A percentile compares a stretch with the other conserved stretches of the same genome.
Conservation (phyloP, 2,888 invertebrate species). For the Ophioninae sp. region DNA sequence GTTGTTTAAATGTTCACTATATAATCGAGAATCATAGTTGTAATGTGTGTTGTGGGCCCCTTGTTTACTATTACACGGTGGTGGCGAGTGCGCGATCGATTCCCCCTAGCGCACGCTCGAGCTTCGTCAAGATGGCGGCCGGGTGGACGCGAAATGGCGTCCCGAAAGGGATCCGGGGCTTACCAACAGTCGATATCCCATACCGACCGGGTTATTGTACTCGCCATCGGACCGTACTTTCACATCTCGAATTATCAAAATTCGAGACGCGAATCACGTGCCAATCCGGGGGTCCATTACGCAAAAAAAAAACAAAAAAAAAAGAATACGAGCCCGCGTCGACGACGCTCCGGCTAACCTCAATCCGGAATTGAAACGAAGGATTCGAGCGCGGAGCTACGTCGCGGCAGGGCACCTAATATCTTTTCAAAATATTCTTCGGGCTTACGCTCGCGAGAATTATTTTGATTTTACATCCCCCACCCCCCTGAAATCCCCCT, state of each 20-base stretch:
- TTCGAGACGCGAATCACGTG: slow-evolving; percentile 41
- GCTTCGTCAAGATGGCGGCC: slow-evolving; percentile 33
- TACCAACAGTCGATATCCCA: too few species aligned
- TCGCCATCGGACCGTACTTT: slow-evolving; percentile 5
- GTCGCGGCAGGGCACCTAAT: slow-evolving; percentile 70
- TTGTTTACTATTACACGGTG: neutral
- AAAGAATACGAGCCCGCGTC: slow-evolving; percentile 65
- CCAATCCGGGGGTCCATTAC: slow-evolving; percentile 68
- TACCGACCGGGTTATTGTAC: neutral
- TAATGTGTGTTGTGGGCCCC: slow-evolving; percentile 76
- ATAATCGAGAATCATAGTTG: slow-evolving; percentile 80
- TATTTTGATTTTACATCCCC: slow-evolving; percentile 74
- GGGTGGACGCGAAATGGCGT: slow-evolving; percentile 34
- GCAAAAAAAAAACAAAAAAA: slow-evolving; percentile 69
- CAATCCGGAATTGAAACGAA: slow-evolving; percentile 17
- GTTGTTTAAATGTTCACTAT: slow-evolving; percentile 81
- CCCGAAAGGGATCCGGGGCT: neutral
- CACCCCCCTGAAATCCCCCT: neutral
- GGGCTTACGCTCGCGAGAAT: slow-evolving; percentile 75
- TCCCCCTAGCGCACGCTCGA: neutral
- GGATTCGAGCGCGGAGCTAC: slow-evolving; percentile 62
- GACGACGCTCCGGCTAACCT: slow-evolving; percentile 63
- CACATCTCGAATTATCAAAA: slow-evolving; percentile 53
- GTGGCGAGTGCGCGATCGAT: slow-evolving; percentile 16
- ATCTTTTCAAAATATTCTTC: slow-evolving; percentile 79